phyloP scores from a whole-genome alignment of 2,888 invertebrate species.

The Oxycera nigricornis region DNA sequence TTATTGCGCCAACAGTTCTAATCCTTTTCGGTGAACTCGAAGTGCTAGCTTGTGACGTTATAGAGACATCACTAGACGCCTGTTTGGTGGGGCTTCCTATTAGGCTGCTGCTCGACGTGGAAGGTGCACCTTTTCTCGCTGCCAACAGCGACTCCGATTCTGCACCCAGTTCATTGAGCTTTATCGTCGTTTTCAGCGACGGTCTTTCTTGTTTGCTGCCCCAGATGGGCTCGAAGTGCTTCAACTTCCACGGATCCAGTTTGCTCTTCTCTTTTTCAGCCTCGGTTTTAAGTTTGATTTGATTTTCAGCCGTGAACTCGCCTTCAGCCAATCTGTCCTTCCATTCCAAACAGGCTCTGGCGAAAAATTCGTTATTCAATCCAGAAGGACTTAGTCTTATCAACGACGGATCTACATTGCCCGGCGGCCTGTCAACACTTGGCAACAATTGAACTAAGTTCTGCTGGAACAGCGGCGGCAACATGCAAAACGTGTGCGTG shows the following conservation, averaged over 20 bases:
- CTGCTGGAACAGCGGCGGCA: constrained; percentile 90
- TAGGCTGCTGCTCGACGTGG: neutral
- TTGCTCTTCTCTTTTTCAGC: constrained; percentile 92
- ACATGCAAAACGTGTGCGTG: constrained; percentile 87
- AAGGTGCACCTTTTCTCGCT: neutral
- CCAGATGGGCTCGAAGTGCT: constrained; percentile 97
- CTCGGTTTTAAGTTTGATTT: constrained; percentile 89
- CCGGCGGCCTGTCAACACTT: constrained; percentile 79
- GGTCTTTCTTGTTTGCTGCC: constrained; percentile 71
- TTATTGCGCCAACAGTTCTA: constrained; percentile 32
- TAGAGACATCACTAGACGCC: neutral
- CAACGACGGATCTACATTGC: constrained; percentile 55
- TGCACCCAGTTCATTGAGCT: neutral
- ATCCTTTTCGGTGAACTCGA: constrained; percentile 30
- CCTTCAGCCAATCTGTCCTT: constrained; percentile 90
- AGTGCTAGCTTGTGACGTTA: neutral
- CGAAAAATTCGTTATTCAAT: constrained; percentile 96
- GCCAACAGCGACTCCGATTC: neutral
- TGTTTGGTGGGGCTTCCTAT: neutral
- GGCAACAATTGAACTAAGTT: constrained; percentile 91
- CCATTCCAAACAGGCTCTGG: constrained; percentile 96
- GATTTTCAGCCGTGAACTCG: constrained; percentile 95
- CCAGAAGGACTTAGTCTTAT: constrained; percentile 79
- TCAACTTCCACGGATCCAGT: constrained; percentile 96
- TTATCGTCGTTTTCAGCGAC: constrained; percentile 6